A percentile compares a stretch with the other conserved stretches of the same genome.
Conservation (phyloP, 1,140 invertebrate species). For the Alviniconcha marisindica region DNA sequence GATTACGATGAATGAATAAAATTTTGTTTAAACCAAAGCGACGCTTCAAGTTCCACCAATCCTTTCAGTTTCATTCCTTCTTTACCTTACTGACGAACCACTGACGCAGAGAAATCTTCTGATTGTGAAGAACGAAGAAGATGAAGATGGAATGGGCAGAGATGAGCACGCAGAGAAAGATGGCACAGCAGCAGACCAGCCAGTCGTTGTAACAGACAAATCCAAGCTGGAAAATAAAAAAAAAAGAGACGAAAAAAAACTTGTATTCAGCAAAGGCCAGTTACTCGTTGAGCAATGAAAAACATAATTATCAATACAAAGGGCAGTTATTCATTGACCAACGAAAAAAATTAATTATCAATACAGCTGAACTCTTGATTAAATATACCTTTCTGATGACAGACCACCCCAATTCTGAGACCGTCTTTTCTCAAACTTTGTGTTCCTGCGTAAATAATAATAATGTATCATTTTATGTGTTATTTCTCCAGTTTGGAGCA, state of each 20-base stretch:
- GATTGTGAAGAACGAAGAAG: constrained; percentile 29
- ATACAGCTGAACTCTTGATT: background rate
- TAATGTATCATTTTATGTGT: too few species aligned
- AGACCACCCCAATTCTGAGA: too few species aligned
- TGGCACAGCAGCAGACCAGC: constrained; percentile 14
- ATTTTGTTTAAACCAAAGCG: too few species aligned
- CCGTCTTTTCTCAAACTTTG: too few species aligned
- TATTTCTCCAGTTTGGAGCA: too few species aligned
- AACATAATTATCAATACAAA: background rate
- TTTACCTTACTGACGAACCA: constrained; percentile 38
- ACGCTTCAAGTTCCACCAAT: too few species aligned
- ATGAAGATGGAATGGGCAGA: background rate
- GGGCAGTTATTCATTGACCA: background rate
- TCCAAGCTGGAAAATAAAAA: background rate
- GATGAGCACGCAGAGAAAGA: constrained; percentile 21
- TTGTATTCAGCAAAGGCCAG: background rate
- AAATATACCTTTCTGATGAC: too few species aligned
- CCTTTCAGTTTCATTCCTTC: too few species aligned
- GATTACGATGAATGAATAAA: too few species aligned
- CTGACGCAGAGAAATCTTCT: constrained; percentile 3
- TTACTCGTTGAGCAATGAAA: background rate
- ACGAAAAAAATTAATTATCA: background rate
- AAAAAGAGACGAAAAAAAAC: background rate
- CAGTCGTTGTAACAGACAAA: background rate
- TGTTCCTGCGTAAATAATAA: too few species aligned